A percentile compares a stretch with the other conserved stretches of the same genome.
Evolutionary conservation across 1,140 invertebrate genomes (phyloP).

Genomic region (Drosophila cardini): DNA sequence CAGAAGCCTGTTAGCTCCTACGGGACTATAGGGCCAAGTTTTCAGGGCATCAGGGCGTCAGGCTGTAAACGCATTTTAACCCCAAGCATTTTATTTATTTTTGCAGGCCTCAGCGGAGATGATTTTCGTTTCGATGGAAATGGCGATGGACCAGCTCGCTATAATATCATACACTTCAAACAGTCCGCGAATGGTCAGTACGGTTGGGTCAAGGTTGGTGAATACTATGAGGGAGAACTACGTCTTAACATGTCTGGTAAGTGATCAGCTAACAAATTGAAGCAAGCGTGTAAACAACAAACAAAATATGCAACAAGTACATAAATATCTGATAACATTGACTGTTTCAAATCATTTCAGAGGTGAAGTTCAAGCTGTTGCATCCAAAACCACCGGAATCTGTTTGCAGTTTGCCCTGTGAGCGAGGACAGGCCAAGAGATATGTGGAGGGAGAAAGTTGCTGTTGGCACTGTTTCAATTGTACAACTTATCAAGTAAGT

Average conservation of each 20-base stretch:
- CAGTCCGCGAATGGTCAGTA: slow-evolving; percentile 90
- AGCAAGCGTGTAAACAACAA: slow-evolving; percentile 2
- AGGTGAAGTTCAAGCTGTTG: slow-evolving; percentile 92
- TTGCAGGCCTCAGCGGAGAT: slow-evolving; percentile 92
- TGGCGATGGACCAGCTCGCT: slow-evolving; percentile 96
- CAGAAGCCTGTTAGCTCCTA: slow-evolving; percentile 12
- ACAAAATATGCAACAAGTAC: background rate
- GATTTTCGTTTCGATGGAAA: slow-evolving; percentile 95
- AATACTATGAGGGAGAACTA: slow-evolving; percentile 92
- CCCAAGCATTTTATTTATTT: slow-evolving; percentile 33
- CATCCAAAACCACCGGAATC: slow-evolving; percentile 92
- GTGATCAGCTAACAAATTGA: slow-evolving; percentile 29
- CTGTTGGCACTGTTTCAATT: slow-evolving; percentile 98
- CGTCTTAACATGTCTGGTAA: slow-evolving; percentile 92
- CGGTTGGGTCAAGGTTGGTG: slow-evolving; percentile 94
- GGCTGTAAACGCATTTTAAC: slow-evolving; percentile 71
- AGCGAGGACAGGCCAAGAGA: slow-evolving; percentile 94
- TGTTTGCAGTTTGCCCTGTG: slow-evolving; percentile 95
- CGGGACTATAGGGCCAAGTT: slow-evolving; percentile 1
- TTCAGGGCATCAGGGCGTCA: slow-evolving; percentile 33
- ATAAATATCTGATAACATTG: background rate
- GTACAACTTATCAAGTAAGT: slow-evolving; percentile 94
- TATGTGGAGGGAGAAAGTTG: slow-evolving; percentile 96
- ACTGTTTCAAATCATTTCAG: slow-evolving; percentile 84
- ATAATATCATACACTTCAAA: slow-evolving; percentile 98